Evolutionary conservation across 2,888 invertebrate genomes (phyloP), one percentile per base, ranked within the genome.

Genomic region (Antheraea yamamai): DNA sequence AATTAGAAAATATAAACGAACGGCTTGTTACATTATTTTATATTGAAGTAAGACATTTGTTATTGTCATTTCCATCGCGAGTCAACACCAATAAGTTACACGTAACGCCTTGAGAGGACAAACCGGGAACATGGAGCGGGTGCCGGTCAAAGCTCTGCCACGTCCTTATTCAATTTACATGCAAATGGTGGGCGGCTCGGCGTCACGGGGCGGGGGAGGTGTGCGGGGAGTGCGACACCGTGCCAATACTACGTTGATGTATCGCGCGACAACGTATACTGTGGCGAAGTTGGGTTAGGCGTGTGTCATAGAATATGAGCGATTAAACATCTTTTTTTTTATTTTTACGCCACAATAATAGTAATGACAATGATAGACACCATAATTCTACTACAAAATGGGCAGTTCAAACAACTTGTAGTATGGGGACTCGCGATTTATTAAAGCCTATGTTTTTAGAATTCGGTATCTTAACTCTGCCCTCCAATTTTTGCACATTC

Each of bases 131-230:
- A 66, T 30, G 16, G 70, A 75, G 73, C 73, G 73, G 68, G 88
- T 88, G 90, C 89, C 87, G 87, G 85, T 89, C 70, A 70, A 39
- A 70, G 39, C 70, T 20, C 89, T 87, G 87, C 90, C 89, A 88
- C 89, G 88, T 85, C 91, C 92, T 94, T 95, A 95, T 95, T 95
- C 95, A 95, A 95, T 95, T 94, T 95, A 94, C 93, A 95, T 95
- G 95, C 93, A 95, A 95, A 95, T 93, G 87, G 72, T 47, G 35
- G 23, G 55, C 35, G 55, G 26, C n/a, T n/a, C 20, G 35, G 26
- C n/a, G 70, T 55, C 7, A 55, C 87, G 87, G 83, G 72, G 30
- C 23, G 35, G 87, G 83, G 26, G 52, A 20, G 12, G 79, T 74
- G 47, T 66, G 76, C 76, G 74, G 75, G 76, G 82, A 79, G 83